Base-by-base conservation (phyloP, 2,888 invertebrate species). In the Dione vanillae region DNA sequence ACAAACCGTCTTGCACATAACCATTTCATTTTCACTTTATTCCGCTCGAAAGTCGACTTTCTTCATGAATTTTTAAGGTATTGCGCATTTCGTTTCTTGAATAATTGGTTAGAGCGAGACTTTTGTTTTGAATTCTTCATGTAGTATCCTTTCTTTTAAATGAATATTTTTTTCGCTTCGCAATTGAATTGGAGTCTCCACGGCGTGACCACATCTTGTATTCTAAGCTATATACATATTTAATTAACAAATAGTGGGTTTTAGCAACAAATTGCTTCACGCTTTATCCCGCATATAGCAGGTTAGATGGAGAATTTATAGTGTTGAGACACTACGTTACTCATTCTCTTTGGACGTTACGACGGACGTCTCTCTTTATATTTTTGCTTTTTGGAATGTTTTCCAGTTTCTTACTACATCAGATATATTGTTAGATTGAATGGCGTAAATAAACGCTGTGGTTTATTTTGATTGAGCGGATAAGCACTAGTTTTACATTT, bases 21-120 rank as follows among this genome's bases (percentile, higher is more conserved):
- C 49, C 49, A 49, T 49, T 49, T n/a, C 16, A 37, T 61, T 61
- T 61, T 61, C 27, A 61, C 61, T 61, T 45, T 45, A 20, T 61
- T 19, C 27, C 7, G 11, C 61, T 61, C 11, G 16, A 61, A 61
- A 45, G 27, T 61, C 27, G 27, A 61, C 11, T 45, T 74, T 64
- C 69, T 49, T 68, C 75, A 74, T 71, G 67, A 73, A 75, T 74
- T 75, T 72, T 69, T 68, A 72, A 69, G 71, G 54, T 74, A 71
- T 70, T 67, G 49, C 59, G 64, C 64, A 70, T 70, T 69, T 73
- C 68, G 67, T 71, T 71, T 58, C 67, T 56, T 67, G 67, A 64
- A 67, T 72, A 68, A 69, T 69, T 72, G 69, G 45, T 40, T 37
- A 52, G 8, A 35, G 62, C 11, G n/a, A 67, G 64, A 71, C 59